Evolutionary conservation across 2,888 invertebrate species (phyloP), one percentile per base, ranked within the genome.

Genomic region (Lutraria lutraria): DNA sequence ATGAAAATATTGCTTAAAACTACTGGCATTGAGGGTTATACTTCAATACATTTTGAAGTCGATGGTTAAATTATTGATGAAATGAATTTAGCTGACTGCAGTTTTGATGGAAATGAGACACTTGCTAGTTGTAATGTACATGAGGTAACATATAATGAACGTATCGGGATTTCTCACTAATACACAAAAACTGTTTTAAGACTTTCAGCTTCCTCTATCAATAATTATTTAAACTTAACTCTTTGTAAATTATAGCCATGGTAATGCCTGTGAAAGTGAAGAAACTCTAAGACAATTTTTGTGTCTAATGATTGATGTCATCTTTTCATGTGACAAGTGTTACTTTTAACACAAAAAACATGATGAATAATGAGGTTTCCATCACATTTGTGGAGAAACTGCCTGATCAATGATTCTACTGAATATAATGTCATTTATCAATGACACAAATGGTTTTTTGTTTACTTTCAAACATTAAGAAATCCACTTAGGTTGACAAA

Each of bases 361-460:
- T 76, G 84, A 84, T 84, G 84, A 84, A 31, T 84, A 84, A 84
- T 76, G 84, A 76, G 72, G 84, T 76, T 84, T 84, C 84, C 76
- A 84, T 84, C 84, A 84, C 72, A 76, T 29, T 54, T 25, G 76
- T 76, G 52, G 54, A 76, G 76, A 68, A 84, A 31, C 68, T 52
- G 76, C 76, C 54, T 29, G 84, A 84, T 84, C 84, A 76, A 84
- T 84, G 72, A 84, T 72, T 16, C 25, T 21, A 29, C 29, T 31
- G 29, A 84, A 84, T 76, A 84, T 84, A 84, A 84, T 68, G 76
- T 53, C 84, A 84, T 76, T 68, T 84, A 84, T 84, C 84, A 84
- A 76, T 72, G 84, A 84, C 84, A 76, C 76, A 76, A 76, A 76
- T 31, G 19, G 76, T 76, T 76, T 76, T 76, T 76, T 76, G 76